phyloP scores from a whole-genome alignment of 35 echinoderm and acorn worm genomes.

The Hemicentrotus pulcherrimus region DNA sequence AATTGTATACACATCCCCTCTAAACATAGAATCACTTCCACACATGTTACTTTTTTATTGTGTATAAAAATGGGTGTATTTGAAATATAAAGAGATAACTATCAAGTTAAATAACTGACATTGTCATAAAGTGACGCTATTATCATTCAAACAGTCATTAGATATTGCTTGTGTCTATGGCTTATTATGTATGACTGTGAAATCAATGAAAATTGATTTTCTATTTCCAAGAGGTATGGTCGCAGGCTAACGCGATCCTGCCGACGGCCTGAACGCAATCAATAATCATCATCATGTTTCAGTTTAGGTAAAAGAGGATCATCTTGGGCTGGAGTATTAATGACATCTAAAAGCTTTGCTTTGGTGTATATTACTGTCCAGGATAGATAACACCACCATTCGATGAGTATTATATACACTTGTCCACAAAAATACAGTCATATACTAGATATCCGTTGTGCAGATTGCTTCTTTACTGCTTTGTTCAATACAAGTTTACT shows the following conservation, averaged over 20 bases:
- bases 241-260: background rate
- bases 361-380: background rate
- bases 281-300: slow-evolving; percentile 4
- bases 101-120: background rate
- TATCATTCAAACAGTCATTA: background rate
- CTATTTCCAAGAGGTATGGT: background rate
- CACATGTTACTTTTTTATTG: background rate
- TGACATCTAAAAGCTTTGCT: slow-evolving; percentile 11
- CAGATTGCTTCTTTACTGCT: too few relatives aligned
- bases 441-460: too few relatives aligned
- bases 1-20: background rate
- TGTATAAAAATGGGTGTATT: background rate
- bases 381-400: background rate
- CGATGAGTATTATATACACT: background rate
- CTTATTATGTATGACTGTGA: background rate
- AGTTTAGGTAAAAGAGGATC: background rate
- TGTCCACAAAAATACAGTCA: background rate
- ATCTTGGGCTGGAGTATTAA: background rate
- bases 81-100: background rate
- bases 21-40: background rate
- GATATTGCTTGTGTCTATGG: background rate
- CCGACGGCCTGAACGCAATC: background rate
- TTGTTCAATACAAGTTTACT: too few relatives aligned
- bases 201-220: slow-evolving; percentile 2
- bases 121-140: background rate